Conservation (phyloP, 37 sponge, comb jelly and placozoan species). For the Spongilla lacustris region DNA sequence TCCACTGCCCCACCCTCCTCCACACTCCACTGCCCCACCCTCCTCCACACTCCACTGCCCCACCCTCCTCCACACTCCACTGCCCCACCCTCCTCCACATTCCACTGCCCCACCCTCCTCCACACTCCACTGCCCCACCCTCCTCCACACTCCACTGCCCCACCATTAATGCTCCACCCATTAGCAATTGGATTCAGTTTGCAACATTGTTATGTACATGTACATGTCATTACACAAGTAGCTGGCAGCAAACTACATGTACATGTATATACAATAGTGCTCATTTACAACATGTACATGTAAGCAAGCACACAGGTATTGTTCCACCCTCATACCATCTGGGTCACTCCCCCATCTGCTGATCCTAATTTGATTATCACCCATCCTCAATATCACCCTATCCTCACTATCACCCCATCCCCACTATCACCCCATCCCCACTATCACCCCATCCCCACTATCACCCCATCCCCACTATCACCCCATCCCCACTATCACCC, state of each 20-base stretch:
- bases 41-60: too few relatives aligned
- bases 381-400: neutral
- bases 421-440: neutral
- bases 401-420: neutral
- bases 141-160: neutral
- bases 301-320: neutral
- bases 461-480: neutral
- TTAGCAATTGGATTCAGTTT: too few relatives aligned
- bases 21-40: neutral
- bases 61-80: neutral
- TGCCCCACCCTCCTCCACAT: neutral
- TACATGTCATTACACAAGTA: too few relatives aligned
- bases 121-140: neutral
- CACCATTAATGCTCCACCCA: neutral
- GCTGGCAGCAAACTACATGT: too few relatives aligned
- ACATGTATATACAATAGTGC: too few relatives aligned
- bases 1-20: too few relatives aligned
- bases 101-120: neutral
- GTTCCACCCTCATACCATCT: neutral
- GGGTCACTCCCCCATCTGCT: neutral
- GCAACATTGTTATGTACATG: too few relatives aligned
- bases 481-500: neutral
- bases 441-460: neutral
- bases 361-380: too few relatives aligned
- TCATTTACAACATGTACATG: too few relatives aligned